Percentiles rank a stretch among this genome's conserved stretches.
These are phyloP conservation scores for Drosophila triauraria DNA, from an alignment of 1,140 invertebrate genomes.

Conservation along the genomic window DNA sequence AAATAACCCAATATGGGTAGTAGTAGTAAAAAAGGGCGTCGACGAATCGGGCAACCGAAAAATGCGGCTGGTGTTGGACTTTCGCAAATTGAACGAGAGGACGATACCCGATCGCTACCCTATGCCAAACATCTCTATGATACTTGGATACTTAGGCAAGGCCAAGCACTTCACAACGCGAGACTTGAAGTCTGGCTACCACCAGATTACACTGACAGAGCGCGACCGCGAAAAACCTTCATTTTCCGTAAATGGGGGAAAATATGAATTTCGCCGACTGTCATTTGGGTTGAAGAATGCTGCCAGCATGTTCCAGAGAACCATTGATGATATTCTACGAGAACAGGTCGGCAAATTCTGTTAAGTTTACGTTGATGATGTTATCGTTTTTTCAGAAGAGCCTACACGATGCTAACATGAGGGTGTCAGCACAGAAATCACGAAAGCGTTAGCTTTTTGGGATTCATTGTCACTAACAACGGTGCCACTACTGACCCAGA, in stretches of 20 bases:
- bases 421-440: too few relatives aligned
- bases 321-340: conserved; percentile 25
- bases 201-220: too few relatives aligned
- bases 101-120: not conserved
- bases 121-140: conserved; percentile 51
- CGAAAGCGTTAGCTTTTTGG: too few relatives aligned
- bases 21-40: not conserved
- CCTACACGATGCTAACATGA: conserved; percentile 40
- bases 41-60: conserved; percentile 5
- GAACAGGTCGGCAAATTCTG: conserved; percentile 2
- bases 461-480: too few relatives aligned
- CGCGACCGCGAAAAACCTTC: conserved; percentile 78
- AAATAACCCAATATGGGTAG: too few relatives aligned
- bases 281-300: conserved; percentile 31
- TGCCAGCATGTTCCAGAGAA: conserved; percentile 30
- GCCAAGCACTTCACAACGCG: conserved; percentile 17
- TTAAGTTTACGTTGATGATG: conserved; percentile 15
- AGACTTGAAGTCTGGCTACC: conserved; percentile 40
- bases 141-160: conserved; percentile 63
- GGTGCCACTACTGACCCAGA: too few relatives aligned
- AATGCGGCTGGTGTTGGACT: not conserved
- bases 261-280: conserved; percentile 37
- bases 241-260: conserved; percentile 73
- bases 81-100: conserved; percentile 8
- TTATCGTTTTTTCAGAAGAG: conserved; percentile 1